Base-by-base conservation (phyloP, 2,888 invertebrate genomes). In the Lithophane leautieri region DNA sequence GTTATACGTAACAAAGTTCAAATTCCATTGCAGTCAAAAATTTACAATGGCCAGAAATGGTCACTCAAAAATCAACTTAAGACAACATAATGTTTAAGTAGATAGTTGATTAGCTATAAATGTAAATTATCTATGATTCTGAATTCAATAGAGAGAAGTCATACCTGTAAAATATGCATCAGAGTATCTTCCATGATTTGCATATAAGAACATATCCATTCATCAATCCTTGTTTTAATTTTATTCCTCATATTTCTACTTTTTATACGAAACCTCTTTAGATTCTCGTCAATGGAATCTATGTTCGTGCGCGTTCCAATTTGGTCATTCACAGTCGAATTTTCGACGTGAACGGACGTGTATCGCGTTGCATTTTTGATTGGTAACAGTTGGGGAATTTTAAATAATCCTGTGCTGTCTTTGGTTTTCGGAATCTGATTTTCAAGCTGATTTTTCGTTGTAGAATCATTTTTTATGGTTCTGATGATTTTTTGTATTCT, bases 141-240 rank as follows among this genome's bases (percentile, higher is more conserved):
- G 47, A 50, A 47, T 22, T 28, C 4, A 50, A 47, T 25, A 14
- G 28, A 22, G 12, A 6, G 2, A 40, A 34, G 2, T 8, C 42
- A 50, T 85, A 94, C 94, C 90, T 86, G 81, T 54, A 94, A 82
- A n/a, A 94, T n/a, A 40, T 87, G 78, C 12, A 85, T 70, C 4
- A 95, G 71, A 0, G 85, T 77, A 19, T 93, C 90, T 71, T 95
- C 95, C 90, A 95, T 91, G 4, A 92, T 90, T 76, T 95, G 95
- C 1, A 78, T 87, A 34, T 90, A 93, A n/a, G 78, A 82, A 74
- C 94, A 95, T 0, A 91, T 68, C 83, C 88, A 93, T 81, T 95
- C 95, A 0, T 93, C 92, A 6, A 90, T 87, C 66, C 92, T 89
- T 0, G 66, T 70, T 44, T 52, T 83, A 4, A 94, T 78, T 68